Evolutionary conservation across 2,797 vertebrate genomes (phyloP).

Genomic region (Aeoliscus strigatus): DNA sequence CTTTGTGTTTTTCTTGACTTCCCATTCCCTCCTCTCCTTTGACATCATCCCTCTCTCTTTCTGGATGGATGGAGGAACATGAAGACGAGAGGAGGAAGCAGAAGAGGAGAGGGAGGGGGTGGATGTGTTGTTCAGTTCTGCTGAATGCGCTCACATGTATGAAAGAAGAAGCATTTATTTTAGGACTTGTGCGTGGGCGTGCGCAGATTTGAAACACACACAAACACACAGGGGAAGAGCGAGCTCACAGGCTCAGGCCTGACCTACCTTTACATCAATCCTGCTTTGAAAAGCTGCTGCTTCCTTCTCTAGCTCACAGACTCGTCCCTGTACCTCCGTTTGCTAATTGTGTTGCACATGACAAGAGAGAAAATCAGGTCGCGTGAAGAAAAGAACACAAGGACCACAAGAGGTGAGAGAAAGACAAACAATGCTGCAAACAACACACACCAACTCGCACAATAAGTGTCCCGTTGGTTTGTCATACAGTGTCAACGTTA

Average conservation of each 20-base stretch:
- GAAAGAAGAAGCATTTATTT: conserved; percentile 78
- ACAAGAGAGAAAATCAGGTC: conserved; percentile 13
- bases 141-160: conserved; percentile 74
- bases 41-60: conserved; percentile 20
- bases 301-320: conserved; percentile 32
- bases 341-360: conserved; percentile 33
- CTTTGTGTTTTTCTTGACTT: background rate
- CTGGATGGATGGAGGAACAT: conserved; percentile 40
- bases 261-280: conserved; percentile 65
- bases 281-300: conserved; percentile 52
- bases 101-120: conserved; percentile 45
- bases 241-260: conserved; percentile 45
- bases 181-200: conserved; percentile 70
- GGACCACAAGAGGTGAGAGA: conserved; percentile 5
- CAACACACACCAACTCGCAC: conserved; percentile 35
- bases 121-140: conserved; percentile 61
- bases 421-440: conserved; percentile 1
- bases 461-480: conserved; percentile 47
- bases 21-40: conserved; percentile 13
- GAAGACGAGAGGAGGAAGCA: conserved; percentile 38
- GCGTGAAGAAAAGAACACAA: conserved; percentile 5
- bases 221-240: conserved; percentile 36
- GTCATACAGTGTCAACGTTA: conserved; percentile 66
- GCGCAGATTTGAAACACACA: conserved; percentile 53
- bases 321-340: conserved; percentile 32